These are phyloP conservation scores for Hippocampus guttulatus DNA, from an alignment of 2,113 vertebrate genomes.

Conservation along the genomic window DNA sequence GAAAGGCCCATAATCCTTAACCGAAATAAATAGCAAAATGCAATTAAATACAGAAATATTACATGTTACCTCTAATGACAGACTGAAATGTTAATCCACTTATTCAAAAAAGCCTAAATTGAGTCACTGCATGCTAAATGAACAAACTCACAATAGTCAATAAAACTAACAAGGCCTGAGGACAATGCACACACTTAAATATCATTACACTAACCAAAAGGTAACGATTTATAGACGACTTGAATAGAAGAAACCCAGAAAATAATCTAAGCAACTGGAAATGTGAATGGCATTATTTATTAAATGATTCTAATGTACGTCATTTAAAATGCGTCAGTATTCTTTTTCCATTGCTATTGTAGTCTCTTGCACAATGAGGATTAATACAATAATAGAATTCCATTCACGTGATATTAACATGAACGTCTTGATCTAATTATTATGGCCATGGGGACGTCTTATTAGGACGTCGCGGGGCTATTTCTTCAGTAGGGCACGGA, in stretches of 20 bases:
- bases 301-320: background rate
- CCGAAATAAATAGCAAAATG: too few relatives aligned
- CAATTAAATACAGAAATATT: slow-evolving; percentile 8
- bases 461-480: background rate
- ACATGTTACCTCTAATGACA: background rate
- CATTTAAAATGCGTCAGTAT: background rate
- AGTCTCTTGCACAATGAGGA: background rate
- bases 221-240: too few relatives aligned
- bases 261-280: slow-evolving; percentile 6
- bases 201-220: background rate
- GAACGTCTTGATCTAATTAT: background rate
- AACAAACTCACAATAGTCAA: background rate
- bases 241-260: background rate
- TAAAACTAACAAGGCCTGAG: slow-evolving; percentile 35
- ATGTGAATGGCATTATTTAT: background rate
- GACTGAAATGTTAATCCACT: slow-evolving; percentile 8
- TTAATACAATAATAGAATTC: background rate
- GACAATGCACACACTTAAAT: slow-evolving; percentile 8
- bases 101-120: slow-evolving; percentile 11
- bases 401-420: background rate
- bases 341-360: background rate
- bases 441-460: background rate
- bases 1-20: background rate
- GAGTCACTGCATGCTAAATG: background rate
- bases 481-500: background rate